Percentiles rank a stretch among this genome's conserved stretches.
Evolutionary conservation across 2,113 vertebrate species (phyloP).

Genomic region (Gasterosteus aculeatus): DNA sequence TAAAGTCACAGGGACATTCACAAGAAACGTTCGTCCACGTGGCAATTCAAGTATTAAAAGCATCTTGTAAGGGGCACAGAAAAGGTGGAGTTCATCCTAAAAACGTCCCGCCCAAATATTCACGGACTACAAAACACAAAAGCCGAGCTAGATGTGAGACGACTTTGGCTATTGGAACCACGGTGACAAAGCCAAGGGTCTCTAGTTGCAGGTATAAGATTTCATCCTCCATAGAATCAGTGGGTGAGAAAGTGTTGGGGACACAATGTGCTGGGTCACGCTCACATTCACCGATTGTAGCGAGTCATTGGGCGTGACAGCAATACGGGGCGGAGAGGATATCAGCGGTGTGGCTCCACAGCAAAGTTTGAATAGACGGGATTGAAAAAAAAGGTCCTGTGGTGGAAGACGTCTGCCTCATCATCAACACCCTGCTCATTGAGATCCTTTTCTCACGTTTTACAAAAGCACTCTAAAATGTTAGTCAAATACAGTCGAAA

Average conservation of each 20-base stretch:
- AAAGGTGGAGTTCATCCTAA: conserved; percentile 10
- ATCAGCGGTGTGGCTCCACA: conserved; percentile 22
- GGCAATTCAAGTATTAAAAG: neutral
- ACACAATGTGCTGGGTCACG: conserved; percentile 54
- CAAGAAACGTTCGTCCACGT: neutral
- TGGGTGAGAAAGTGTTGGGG: conserved; percentile 49
- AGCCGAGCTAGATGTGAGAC: conserved; percentile 27
- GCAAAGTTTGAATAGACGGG: conserved; percentile 18
- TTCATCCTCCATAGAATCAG: conserved; percentile 39
- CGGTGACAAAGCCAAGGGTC: conserved; percentile 38
- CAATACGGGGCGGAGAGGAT: conserved; percentile 18
- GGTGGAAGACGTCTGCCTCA: no score
- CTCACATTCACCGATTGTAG: conserved; percentile 8
- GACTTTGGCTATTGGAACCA: conserved; percentile 9
- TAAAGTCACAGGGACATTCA: neutral
- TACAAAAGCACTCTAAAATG: no score
- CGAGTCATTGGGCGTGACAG: conserved; percentile 45
- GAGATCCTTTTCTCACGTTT: no score
- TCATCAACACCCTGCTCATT: no score
- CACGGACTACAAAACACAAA: conserved; percentile 27
- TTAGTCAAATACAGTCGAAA: no score
- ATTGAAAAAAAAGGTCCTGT: neutral
- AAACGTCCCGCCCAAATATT: conserved; percentile 45
- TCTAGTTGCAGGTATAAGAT: conserved; percentile 64
- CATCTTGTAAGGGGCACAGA: conserved; percentile 6